Base-by-base conservation (phyloP, 2,113 vertebrate species). In the Mustela lutreola region DNA sequence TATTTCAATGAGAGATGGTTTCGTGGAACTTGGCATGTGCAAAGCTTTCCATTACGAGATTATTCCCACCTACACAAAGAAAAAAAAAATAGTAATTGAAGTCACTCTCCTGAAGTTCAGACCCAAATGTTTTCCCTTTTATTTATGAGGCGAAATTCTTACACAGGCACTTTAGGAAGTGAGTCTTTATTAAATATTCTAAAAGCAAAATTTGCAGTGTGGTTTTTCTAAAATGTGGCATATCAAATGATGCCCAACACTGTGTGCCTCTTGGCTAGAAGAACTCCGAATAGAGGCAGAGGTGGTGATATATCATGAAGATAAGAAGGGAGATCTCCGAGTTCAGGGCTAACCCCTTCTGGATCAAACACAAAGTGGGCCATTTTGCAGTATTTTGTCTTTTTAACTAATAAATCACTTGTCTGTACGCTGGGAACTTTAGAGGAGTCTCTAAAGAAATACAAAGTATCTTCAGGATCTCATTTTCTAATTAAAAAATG, bases 1-100 rank as follows among this genome's bases (percentile, higher is more conserved):
- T 91, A 94, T 89, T 97, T 97, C 95, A 87, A 87, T 94, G 79
- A 96, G 70, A 60, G 50, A 60, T 84, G 63, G 79, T 67, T 91
- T 91, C 63, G 67, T 94, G 58, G 93, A 96, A 92, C 81, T 84
- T 5, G 21, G 45, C 87, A 81, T 36, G 67, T 65, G 80, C 81
- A 36, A 78, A 90, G 33, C 19, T 62, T 96, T 90, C 91, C 70
- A 33, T 94, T 94, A 45, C 42, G 56, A 91, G 82, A 85, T 48
- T 65, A 48, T 93, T 78, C 36, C 63, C 28, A 89, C n/a, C 24
- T 21, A 81, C 18, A 11, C 22, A 71, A 71, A 84, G 24, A 39
- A 58, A 58, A 65, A 71, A 73, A 93, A 94, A 84, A 62, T 22
- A 50, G 18, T 94, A 92, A 90, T 70, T 71, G 56, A 88, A 91